These are phyloP conservation scores for Phylloscopus collybita DNA, from an alignment of 2,797 vertebrate genomes.

Conservation along the genomic window DNA sequence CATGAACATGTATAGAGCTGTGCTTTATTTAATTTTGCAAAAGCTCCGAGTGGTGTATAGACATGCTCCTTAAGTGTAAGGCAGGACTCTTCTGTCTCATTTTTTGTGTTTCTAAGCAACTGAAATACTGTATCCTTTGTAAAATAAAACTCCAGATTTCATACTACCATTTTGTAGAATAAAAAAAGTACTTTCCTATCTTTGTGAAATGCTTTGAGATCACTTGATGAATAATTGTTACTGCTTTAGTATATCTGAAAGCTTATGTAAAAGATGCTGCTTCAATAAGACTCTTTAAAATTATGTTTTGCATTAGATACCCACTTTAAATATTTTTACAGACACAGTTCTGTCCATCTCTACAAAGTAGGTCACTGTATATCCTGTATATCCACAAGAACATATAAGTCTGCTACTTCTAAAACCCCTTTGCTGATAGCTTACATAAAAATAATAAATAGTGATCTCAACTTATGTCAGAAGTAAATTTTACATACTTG, in stretches of 20 bases:
- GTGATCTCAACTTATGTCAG: neutral
- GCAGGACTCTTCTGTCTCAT: neutral
- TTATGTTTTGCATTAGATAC: neutral
- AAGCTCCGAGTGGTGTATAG: neutral
- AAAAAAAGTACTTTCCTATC: neutral
- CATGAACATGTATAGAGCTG: rapidly evolving
- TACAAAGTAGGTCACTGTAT: slow-evolving; percentile 4
- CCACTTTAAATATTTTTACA: neutral
- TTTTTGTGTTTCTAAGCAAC: slow-evolving; percentile 6
- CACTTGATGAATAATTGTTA: neutral
- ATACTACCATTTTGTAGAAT: neutral
- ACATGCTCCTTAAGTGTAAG: neutral
- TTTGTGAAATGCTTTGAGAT: slow-evolving; percentile 5
- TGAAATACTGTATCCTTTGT: neutral
- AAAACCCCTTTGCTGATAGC: neutral
- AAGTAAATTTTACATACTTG: neutral
- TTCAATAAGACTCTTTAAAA: neutral
- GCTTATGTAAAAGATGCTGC: neutral
- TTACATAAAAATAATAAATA: neutral
- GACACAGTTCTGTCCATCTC: neutral
- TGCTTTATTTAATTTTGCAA: neutral
- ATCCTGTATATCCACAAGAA: neutral
- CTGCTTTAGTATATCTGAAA: neutral
- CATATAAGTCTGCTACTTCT: neutral
- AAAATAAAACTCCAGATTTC: neutral